Conservation (phyloP, 2,888 invertebrate genomes). For the Drosophila pseudotalamancana region DNA sequence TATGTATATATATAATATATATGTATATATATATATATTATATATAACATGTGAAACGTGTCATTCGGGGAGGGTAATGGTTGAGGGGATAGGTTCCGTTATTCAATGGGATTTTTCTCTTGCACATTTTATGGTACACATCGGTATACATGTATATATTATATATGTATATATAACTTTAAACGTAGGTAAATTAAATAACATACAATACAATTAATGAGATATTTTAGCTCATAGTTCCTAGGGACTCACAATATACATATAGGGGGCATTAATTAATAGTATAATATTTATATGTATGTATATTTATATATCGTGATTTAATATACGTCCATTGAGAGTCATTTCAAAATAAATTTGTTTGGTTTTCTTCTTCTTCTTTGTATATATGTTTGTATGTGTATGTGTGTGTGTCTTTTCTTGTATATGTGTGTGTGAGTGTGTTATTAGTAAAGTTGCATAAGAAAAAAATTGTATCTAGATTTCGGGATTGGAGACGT, state of each 20-base stretch:
- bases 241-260: conserved; percentile 58
- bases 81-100: not conserved
- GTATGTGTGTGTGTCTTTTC: not conserved
- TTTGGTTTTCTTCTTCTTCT: not conserved
- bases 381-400: not conserved
- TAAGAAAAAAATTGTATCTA: too few species aligned
- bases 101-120: conserved; percentile 9
- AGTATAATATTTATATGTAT: conserved; percentile 18
- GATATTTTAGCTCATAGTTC: conserved; percentile 38
- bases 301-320: conserved; percentile 26
- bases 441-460: not conserved
- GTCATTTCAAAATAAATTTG: conserved; percentile 27
- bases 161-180: conserved; percentile 47
- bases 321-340: conserved; percentile 41
- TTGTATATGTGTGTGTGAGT: not conserved
- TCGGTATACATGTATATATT: conserved; percentile 26
- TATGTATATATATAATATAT: conserved; percentile 61
- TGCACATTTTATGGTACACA: conserved; percentile 56
- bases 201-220: conserved; percentile 62
- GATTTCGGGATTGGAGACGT: not conserved
- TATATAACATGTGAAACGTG: conserved; percentile 70
- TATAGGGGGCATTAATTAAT: conserved; percentile 29
- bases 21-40: conserved; percentile 65
- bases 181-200: conserved; percentile 67
- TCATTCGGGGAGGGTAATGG: conserved; percentile 1